Evolutionary conservation across 1,140 invertebrate species (phyloP), one percentile per base, ranked within the genome.

Genomic region (Leptinotarsa texana): DNA sequence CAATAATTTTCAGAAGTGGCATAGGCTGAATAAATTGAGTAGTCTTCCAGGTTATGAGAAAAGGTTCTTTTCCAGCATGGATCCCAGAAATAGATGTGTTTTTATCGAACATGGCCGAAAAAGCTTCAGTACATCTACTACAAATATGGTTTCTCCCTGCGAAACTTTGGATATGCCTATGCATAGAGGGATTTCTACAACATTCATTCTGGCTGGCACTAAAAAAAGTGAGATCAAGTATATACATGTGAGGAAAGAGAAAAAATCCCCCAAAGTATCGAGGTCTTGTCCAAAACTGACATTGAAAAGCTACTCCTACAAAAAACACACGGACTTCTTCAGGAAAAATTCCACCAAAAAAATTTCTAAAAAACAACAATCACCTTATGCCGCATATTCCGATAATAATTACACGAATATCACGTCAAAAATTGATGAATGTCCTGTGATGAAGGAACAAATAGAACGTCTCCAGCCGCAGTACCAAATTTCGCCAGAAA

Each of bases 341-440:
- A 62, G 18, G 47, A 42, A 47, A 61, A 42, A 42, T 42, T 42
- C 22, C 11, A 4, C 42, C 63, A 51, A 27, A 18, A 42, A 65
- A 62, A 21, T 15, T 61, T 71, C 65, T 24, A 47, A 33, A 21
- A 74, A 67, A 62, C 72, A 61, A 13, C 48, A 70, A 22, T 61
- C 33, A 15, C 76, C 73, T 1, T 77, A 75, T 75, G 67, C 76
- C 1, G 22, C 70, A 0, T 77, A 57, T 67, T 74, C 73, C 2
- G 73, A 77, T 27, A 67, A 33, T 49, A 62, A 67, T 5, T 42
- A 72, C 4, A 18, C 74, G 18, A 74, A 78, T 15, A 2, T 74
- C 4, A 17, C 71, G 21, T 13, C 62, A 4, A 51, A 61, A 4
- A 17, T 65, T 13, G 66, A 63, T 62, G 74, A 75, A 49, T 75